Base-by-base conservation (phyloP, 2,888 invertebrate genomes). In the Cataglyphis altisquamis region DNA sequence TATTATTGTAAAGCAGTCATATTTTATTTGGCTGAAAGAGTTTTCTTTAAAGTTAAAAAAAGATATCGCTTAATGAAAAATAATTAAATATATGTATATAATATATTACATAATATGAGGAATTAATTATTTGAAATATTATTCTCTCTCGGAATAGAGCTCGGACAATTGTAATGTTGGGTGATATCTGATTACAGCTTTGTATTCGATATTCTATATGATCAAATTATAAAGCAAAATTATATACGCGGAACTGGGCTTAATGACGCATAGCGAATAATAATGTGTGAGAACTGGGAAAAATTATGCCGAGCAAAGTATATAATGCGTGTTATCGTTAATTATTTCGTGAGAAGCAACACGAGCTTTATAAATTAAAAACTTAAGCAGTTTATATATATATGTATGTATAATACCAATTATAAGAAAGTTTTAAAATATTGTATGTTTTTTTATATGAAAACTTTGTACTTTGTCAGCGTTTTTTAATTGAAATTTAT, bases 221-320 rank as follows among this genome's bases (percentile, higher is more conserved):
- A 74, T 63, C 21, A 48, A 55, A 48, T 48, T 63, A 63, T 21
- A 48, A 45, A 32, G 21, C 10, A 15, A 62, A 74, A 74, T 45
- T 48, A 74, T 48, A 74, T 32, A 6, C n/a, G n/a, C 12, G 2
- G 32, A 62, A 63, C 29, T 45, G 29, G 15, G 41, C 18, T 74
- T 74, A 74, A 74, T 63, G 63, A 74, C 32, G 74, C 63, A 15
- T 63, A 36, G 15, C 32, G 32, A 32, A 48, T 63, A 63, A 32
- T 32, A 63, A 45, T 21, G 32, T 32, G 63, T 74, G 74, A 32
- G 74, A 74, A 74, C 62, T 74, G 29, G 32, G 48, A 63, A 48
- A 63, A 32, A 63, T 18, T 62, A 48, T 36, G n/a, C 32, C 1
- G 32, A 32, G 29, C 15, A 1, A 32, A 48, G 15, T 74, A 45